A percentile compares a stretch with the other conserved stretches of the same genome.
These are phyloP conservation scores for Sphaerodactylus townsendi DNA, from an alignment of 2,113 vertebrate species.

Conservation along the genomic window DNA sequence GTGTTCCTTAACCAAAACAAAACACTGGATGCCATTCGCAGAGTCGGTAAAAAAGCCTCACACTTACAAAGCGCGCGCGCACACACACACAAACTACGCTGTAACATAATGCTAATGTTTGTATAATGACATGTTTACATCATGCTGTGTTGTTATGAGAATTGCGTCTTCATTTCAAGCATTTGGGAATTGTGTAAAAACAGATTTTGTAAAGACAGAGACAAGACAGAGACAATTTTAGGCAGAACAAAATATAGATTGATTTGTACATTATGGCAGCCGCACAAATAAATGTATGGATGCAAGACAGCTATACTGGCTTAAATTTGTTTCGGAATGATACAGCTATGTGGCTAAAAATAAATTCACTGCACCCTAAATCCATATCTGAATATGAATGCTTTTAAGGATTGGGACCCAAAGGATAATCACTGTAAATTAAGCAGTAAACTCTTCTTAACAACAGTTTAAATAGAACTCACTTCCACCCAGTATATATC, in stretches of 20 bases:
- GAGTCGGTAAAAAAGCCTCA: background rate
- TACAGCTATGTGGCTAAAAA: background rate
- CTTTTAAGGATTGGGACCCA: background rate
- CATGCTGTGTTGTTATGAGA: background rate
- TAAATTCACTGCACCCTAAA: background rate
- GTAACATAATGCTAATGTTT: background rate
- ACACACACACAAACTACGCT: background rate
- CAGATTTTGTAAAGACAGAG: background rate
- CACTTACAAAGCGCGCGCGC: background rate
- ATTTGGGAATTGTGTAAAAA: background rate
- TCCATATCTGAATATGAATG: background rate
- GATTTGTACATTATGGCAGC: background rate
- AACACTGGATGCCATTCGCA: conserved; percentile 16
- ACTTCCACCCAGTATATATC: background rate
- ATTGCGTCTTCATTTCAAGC: background rate
- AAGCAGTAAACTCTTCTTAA: background rate
- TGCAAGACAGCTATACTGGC: background rate
- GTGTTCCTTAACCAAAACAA: conserved; percentile 46
- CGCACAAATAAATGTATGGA: background rate
- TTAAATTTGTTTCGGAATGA: too few relatives aligned
- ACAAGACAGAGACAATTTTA: background rate
- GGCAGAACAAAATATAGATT: background rate
- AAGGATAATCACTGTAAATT: background rate
- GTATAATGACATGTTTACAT: background rate
- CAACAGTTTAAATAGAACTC: background rate